Evolutionary conservation across 2,113 vertebrate genomes (phyloP).

Genomic region (Eublepharis macularius): DNA sequence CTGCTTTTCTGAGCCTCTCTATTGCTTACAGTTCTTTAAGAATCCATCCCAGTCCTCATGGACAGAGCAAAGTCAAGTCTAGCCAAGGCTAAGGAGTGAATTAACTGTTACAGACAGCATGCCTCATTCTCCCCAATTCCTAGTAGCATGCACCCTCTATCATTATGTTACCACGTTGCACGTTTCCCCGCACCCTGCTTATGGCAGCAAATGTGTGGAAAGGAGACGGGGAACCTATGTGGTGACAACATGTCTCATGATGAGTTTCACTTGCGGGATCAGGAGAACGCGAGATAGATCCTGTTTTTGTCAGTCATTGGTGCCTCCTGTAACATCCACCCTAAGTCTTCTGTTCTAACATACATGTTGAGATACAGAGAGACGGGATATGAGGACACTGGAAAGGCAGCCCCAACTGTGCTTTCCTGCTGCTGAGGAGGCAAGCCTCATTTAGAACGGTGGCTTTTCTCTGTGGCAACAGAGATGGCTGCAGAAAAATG

Average conservation of each 20-base stretch:
- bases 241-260: too few species aligned
- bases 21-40: neutral
- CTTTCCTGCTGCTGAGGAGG: neutral
- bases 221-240: neutral
- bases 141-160: neutral
- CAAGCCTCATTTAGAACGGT: neutral
- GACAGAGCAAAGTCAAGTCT: neutral
- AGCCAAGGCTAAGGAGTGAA: neutral
- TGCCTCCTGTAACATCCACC: neutral
- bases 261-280: neutral
- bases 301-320: neutral
- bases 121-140: neutral
- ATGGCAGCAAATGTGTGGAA: too few species aligned
- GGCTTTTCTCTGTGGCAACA: neutral
- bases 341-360: neutral
- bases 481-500: neutral
- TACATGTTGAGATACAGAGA: neutral
- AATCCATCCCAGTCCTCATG: neutral
- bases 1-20: neutral
- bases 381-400: neutral
- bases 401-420: neutral
- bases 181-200: neutral
- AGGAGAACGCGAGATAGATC: neutral
- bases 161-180: neutral
- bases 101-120: neutral